phyloP scores from a whole-genome alignment of 2,888 invertebrate genomes.

The Phrixothrix hirtus region DNA sequence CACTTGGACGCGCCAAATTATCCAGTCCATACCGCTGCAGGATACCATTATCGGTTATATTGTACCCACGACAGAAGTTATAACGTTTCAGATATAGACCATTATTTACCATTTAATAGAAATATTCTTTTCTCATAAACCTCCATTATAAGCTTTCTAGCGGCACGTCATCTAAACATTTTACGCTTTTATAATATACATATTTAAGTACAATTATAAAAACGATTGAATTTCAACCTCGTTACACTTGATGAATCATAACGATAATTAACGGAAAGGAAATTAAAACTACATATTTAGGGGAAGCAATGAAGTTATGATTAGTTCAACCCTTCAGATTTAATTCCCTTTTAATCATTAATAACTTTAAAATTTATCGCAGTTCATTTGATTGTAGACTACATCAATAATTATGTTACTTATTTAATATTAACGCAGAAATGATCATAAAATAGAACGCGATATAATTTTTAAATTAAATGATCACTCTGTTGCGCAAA shows the following conservation, averaged over 20 bases:
- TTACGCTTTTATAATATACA: too few species aligned
- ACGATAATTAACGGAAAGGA: not conserved
- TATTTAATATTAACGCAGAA: not conserved
- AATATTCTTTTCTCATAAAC: conserved; percentile 11
- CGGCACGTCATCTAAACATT: too few species aligned
- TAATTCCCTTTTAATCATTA: not conserved
- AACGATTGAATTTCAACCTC: not conserved
- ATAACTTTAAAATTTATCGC: not conserved
- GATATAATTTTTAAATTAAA: too few species aligned
- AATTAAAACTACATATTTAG: not conserved
- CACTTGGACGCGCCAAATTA: conserved; percentile 31
- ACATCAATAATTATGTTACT: too few species aligned
- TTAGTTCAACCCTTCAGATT: not conserved
- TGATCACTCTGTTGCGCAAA: too few species aligned
- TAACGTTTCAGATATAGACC: too few species aligned
- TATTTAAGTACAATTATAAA: too few species aligned
- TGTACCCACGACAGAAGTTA: conserved; percentile 2
- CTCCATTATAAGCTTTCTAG: too few species aligned
- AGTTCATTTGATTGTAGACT: not conserved
- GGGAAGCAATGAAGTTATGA: not conserved
- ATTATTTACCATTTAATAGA: conserved; percentile 18
- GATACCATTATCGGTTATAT: conserved; percentile 22
- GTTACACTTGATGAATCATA: not conserved
- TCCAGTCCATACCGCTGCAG: conserved; percentile 24
- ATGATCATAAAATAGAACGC: too few species aligned